Conservation (phyloP, 1,140 invertebrate species). For the Phenacoccus solenopsis region DNA sequence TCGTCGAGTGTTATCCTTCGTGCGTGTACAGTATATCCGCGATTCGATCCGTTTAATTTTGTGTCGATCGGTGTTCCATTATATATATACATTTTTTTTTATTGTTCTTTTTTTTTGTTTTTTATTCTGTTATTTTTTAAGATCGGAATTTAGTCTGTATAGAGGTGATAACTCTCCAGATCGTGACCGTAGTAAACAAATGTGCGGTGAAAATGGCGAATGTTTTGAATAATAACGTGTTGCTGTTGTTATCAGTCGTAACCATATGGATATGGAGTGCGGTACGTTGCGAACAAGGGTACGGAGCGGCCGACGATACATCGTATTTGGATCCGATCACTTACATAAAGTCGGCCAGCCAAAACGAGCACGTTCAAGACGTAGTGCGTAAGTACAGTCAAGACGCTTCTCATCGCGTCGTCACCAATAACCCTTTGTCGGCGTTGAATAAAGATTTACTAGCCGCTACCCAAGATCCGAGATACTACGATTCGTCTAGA, state of each 20-base stretch:
- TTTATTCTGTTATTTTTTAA: no score
- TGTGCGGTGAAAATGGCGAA: background rate
- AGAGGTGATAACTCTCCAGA: no score
- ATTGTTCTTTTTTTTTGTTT: no score
- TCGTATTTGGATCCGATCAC: background rate
- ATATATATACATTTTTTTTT: no score
- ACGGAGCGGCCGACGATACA: background rate
- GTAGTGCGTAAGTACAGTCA: conserved; percentile 5
- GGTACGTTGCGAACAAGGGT: background rate
- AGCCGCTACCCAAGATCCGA: background rate
- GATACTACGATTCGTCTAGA: background rate
- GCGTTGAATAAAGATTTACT: background rate
- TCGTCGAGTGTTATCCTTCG: no score
- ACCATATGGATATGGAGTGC: background rate
- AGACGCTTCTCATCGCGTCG: background rate
- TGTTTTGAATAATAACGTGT: background rate
- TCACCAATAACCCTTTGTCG: background rate
- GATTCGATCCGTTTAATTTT: no score
- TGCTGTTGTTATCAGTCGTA: no score
- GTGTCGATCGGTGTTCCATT: no score
- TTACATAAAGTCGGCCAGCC: background rate
- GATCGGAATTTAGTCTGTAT: no score
- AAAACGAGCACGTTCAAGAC: conserved; percentile 4
- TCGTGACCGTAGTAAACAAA: background rate
- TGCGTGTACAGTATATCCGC: no score